Evolutionary conservation across 2,113 vertebrate species (phyloP), one percentile per base, ranked within the genome.

Genomic region (Tragelaphus imberbis): DNA sequence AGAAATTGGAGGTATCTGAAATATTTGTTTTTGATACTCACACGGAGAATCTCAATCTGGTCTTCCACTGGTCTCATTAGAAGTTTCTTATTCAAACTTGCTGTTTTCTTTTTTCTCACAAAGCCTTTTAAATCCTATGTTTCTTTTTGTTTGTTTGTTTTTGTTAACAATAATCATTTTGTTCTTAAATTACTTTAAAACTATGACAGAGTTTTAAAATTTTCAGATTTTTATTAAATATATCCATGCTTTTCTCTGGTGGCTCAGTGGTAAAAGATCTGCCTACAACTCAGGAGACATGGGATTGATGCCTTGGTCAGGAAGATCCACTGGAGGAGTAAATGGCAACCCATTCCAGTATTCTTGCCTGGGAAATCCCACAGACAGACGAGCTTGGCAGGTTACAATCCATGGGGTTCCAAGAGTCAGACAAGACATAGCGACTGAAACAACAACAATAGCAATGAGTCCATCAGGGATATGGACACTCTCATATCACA

Each of bases 81-180:
- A 33, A 12, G 2, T 47, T 10, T 63, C 23, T 1, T 14, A 44
- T 58, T 88, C 71, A 88, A 2, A 58, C 3, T 82, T 11, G 9
- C 53, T 84, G 5, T 80, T 98, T 97, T 61, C 47, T 5, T 97
- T 96, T 95, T 49, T 58, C 92, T 87, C 30, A 91, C 14, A 87
- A 91, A 94, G 9, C 7, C 55, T 97, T 96, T 94, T 19, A 92
- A 93, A 95, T 94, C 28, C 27, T 59, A 6, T 55, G 12, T 49
- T 61, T 25, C 90, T 92, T 77, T 68, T 13, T 71, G 68, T 40
- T 68, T 68, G 4, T 68, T 71, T 40, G 5, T 10, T 40, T 55
- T 90, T 97, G n/a, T 80, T 17, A 91, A 27, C 51, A 51, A n/a
- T 17, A 59, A 68, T 91, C 97, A 96, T 93, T 97, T 68, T 91